Evolutionary conservation across 1,140 invertebrate genomes (phyloP).

Genomic region (Alviniconcha marisindica): DNA sequence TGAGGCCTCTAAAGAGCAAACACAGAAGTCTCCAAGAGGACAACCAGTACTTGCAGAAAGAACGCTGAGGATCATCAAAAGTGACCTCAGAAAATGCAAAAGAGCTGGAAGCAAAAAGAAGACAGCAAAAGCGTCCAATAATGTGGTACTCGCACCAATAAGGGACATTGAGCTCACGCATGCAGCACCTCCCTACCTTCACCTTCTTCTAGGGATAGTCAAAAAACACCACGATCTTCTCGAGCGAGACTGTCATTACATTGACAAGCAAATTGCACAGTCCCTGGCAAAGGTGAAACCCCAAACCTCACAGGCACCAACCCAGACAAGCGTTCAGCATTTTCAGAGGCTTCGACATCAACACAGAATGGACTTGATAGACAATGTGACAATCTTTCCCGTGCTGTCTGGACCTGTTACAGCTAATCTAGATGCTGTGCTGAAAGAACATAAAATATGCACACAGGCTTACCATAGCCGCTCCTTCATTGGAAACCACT

Average conservation of each 20-base stretch:
- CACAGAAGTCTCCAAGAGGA: neutral
- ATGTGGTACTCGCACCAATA: neutral
- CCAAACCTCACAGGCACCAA: too few relatives aligned
- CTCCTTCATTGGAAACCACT: slow-evolving; percentile 34
- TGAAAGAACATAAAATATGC: neutral
- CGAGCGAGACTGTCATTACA: too few relatives aligned
- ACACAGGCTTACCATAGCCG: slow-evolving; percentile 32
- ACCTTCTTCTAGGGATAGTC: slow-evolving; percentile 28
- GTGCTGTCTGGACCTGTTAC: slow-evolving; percentile 8
- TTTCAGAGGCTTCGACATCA: too few relatives aligned
- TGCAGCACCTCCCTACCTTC: slow-evolving; percentile 30
- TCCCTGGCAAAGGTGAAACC: too few relatives aligned
- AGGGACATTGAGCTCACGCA: neutral
- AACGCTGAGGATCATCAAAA: neutral
- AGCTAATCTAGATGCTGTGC: neutral
- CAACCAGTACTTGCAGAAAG: neutral
- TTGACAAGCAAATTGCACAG: neutral
- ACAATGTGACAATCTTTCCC: neutral
- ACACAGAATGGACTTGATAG: too few relatives aligned
- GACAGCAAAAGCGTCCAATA: slow-evolving; percentile 13
- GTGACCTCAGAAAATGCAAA: neutral
- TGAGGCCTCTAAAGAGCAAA: neutral
- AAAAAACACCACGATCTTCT: slow-evolving; percentile 30
- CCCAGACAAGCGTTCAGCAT: too few relatives aligned
- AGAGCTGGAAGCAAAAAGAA: neutral